Conservation (phyloP, 1,140 invertebrate species). For the Hylaeus anthracinus region DNA sequence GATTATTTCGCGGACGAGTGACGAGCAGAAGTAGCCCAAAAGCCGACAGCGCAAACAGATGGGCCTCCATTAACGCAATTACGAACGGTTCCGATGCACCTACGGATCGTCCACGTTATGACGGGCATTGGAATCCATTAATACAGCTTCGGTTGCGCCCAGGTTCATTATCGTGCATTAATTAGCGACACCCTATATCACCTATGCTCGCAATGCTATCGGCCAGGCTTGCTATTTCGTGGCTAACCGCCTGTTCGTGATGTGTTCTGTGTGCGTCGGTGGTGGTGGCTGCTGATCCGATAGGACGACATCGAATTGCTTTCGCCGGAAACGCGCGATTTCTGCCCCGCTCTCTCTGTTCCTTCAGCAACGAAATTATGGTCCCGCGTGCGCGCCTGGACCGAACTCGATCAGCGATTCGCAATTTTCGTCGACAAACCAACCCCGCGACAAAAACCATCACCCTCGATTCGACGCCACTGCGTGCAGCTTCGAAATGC, state of each 20-base stretch:
- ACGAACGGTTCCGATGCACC: conserved; percentile 58
- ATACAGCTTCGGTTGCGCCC: conserved; percentile 65
- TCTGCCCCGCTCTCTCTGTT: not conserved
- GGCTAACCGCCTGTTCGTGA: conserved; percentile 64
- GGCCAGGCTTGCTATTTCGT: conserved; percentile 63
- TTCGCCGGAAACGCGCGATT: conserved; percentile 38
- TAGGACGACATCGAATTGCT: conserved; percentile 46
- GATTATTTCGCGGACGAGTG: conserved; percentile 30
- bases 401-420: not conserved
- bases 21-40: conserved; percentile 39
- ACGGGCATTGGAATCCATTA: conserved; percentile 69
- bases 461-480: too few species aligned
- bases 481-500: too few species aligned
- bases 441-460: not conserved
- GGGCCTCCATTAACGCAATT: conserved; percentile 66
- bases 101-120: conserved; percentile 63
- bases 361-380: not conserved
- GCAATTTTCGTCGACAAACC: not conserved
- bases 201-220: conserved; percentile 55
- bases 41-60: conserved; percentile 51
- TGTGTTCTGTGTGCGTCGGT: conserved; percentile 33
- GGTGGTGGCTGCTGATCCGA: conserved; percentile 42
- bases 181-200: conserved; percentile 70
- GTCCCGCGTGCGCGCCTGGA: not conserved
- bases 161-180: conserved; percentile 72